A percentile compares a stretch with the other conserved stretches of the same genome.
phyloP scores from a whole-genome alignment of 1,140 invertebrate genomes.

The Asbolus verrucosus region DNA sequence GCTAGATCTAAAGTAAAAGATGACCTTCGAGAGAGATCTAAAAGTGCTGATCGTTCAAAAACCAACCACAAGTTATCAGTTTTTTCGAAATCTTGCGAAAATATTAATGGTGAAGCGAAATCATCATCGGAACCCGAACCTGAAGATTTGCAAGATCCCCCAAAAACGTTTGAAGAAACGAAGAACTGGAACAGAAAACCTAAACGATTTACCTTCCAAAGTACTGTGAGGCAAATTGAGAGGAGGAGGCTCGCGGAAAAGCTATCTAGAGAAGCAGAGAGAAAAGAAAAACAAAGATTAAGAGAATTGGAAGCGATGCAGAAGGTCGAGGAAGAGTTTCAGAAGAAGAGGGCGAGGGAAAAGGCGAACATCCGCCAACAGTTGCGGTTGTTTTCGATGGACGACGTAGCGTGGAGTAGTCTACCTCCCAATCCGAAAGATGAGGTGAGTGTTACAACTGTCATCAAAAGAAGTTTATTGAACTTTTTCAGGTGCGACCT shows the following conservation, averaged over 20 bases:
- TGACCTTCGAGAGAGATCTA: constrained; percentile 18
- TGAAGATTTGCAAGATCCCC: constrained; percentile 61
- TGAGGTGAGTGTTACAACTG: constrained; percentile 49
- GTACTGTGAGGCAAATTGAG: constrained; percentile 82
- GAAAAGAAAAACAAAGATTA: constrained; percentile 79
- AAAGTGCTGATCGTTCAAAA: constrained; percentile 30
- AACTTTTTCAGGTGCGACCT: constrained; percentile 46
- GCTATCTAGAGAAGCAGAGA: constrained; percentile 79
- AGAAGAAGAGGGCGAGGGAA: constrained; percentile 68
- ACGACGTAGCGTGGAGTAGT: constrained; percentile 65
- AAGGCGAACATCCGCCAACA: constrained; percentile 82
- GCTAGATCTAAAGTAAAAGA: constrained; percentile 13
- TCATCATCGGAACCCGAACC: constrained; percentile 47
- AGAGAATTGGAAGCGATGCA: constrained; percentile 83
- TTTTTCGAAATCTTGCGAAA: constrained; percentile 66
- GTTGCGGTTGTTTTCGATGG: constrained; percentile 74
- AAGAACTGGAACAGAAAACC: constrained; percentile 60
- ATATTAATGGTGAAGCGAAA: constrained; percentile 57
- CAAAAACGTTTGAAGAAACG: constrained; percentile 49
- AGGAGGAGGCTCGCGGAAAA: constrained; percentile 79
- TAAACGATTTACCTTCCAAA: constrained; percentile 85
- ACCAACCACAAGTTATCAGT: constrained; percentile 41
- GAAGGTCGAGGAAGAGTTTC: constrained; percentile 66
- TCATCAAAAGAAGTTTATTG: background rate
- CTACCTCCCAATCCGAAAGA: constrained; percentile 56